Evolutionary conservation across 2,888 invertebrate species (phyloP).

Genomic region (Epiblema foenella): DNA sequence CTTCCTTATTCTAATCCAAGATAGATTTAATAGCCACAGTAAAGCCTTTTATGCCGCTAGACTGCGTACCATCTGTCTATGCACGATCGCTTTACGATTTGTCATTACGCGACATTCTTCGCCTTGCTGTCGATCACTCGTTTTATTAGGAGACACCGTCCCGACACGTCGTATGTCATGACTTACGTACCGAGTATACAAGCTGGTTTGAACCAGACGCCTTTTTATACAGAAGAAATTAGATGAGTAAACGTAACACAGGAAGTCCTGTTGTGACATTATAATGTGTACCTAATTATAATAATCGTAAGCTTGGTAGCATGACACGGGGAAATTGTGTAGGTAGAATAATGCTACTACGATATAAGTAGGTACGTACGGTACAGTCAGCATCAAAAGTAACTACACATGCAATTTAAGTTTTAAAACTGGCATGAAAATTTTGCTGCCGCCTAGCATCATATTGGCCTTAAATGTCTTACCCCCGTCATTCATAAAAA

Average conservation of each 20-base stretch:
- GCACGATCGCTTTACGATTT: conserved; percentile 40
- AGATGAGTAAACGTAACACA: conserved; percentile 1
- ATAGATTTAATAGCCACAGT: conserved; percentile 14
- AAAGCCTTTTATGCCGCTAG: conserved; percentile 37
- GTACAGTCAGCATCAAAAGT: no score
- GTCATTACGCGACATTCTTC: conserved; percentile 39
- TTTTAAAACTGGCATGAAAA: no score
- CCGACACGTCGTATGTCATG: conserved; percentile 32
- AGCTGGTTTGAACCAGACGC: conserved; percentile 1
- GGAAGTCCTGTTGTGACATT: conserved; percentile 13
- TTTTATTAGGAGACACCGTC: conserved; percentile 31
- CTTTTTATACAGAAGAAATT: conserved; percentile 9
- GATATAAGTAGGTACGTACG: background rate
- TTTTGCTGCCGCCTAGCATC: no score
- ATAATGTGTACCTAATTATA: conserved; percentile 20
- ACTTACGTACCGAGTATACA: background rate
- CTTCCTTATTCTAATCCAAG: conserved; percentile 28
- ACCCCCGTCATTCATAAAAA: no score
- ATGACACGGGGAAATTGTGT: conserved; percentile 1
- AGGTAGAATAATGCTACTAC: background rate
- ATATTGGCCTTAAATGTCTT: no score
- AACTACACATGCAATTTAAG: no score
- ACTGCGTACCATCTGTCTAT: conserved; percentile 27
- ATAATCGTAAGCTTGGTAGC: background rate
- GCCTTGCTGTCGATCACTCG: conserved; percentile 29